phyloP scores from a whole-genome alignment of 2,797 vertebrate genomes.

The Cyprinodon diabolis region DNA sequence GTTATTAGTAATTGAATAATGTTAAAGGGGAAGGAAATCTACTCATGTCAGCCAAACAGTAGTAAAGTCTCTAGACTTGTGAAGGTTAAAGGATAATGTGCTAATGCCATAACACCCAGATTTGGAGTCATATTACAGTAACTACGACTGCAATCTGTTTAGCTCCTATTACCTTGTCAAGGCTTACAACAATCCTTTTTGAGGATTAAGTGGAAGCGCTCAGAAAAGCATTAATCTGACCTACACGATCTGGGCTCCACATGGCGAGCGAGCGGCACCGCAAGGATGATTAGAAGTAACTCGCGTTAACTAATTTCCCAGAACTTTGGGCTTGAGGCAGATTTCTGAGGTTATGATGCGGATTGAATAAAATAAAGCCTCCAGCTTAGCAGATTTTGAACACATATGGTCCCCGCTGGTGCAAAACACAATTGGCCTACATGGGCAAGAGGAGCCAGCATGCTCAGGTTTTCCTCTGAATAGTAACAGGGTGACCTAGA shows the following conservation, averaged over 20 bases:
- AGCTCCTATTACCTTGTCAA: slow-evolving; percentile 73
- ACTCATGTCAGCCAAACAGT: not conserved
- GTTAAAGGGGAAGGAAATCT: not conserved
- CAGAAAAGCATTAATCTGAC: slow-evolving; percentile 73
- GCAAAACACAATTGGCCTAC: slow-evolving; percentile 40
- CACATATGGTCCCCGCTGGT: slow-evolving; percentile 39
- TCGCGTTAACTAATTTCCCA: slow-evolving; percentile 47
- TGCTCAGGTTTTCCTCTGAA: slow-evolving; percentile 65
- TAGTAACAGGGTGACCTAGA: slow-evolving; percentile 72
- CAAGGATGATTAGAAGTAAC: slow-evolving; percentile 36
- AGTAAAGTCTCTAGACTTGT: slow-evolving; percentile 25
- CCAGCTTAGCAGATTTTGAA: slow-evolving; percentile 29
- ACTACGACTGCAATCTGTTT: slow-evolving; percentile 71
- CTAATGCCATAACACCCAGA: slow-evolving; percentile 72
- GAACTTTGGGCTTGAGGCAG: slow-evolving; percentile 43
- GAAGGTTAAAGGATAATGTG: slow-evolving; percentile 60
- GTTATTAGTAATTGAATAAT: not conserved
- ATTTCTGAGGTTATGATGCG: slow-evolving; percentile 45
- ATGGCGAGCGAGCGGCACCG: slow-evolving; percentile 35
- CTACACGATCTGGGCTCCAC: slow-evolving; percentile 43
- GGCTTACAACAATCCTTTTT: slow-evolving; percentile 79
- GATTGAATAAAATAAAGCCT: slow-evolving; percentile 49
- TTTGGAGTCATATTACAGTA: slow-evolving; percentile 72
- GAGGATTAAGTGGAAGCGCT: slow-evolving; percentile 73
- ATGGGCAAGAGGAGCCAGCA: slow-evolving; percentile 31